Evolutionary conservation across 2,797 vertebrate genomes (phyloP), one percentile per base, ranked within the genome.

Genomic region (Podarcis lilfordi): DNA sequence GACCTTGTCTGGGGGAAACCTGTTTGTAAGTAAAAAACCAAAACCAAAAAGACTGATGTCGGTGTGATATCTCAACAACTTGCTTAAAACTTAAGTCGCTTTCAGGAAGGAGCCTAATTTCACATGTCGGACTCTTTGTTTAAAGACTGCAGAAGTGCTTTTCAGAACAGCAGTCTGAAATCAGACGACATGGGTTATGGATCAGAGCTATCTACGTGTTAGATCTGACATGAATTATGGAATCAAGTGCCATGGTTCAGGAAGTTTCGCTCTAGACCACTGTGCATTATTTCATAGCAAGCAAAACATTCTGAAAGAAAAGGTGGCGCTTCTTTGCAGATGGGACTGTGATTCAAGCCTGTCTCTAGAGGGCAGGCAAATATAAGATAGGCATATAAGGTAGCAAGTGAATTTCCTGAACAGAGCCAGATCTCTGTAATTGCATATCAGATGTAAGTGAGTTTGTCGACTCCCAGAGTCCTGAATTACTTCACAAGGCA

Each of bases 301-400:
- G 8, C 25, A 37, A 37, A 72, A 9, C 21, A 59, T 80, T 80
- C 45, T 23, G 7, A n/a, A 23, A 76, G 37, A 23, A 76, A n/a
- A 29, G 21, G 25, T 8, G 11, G 69, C 13, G 6, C 15, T 64
- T 66, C 69, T 64, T 76, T 10, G 25, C 35, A 35, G 29, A 74
- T 80, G n/a, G 77, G 66, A 6, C n/a, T 85, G 40, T 80, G 68
- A 66, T 76, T 66, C 69, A 76, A 74, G n/a, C 55, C 7, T n/a
- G 50, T 80, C 88, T 80, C 83, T 85, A 68, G 37, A 80, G 77
- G 88, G 78, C 87, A 85, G 40, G 25, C 77, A 85, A 64, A 80
- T 68, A 85, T 85, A 61, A 75, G 27, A 21, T 35, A 81, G 69
- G 43, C 15, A n/a, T 32, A 74, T 17, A 35, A 64, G 23, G 61